Evolutionary conservation across 2,797 vertebrate genomes (phyloP).

Genomic region (Neostethus bicornis): DNA sequence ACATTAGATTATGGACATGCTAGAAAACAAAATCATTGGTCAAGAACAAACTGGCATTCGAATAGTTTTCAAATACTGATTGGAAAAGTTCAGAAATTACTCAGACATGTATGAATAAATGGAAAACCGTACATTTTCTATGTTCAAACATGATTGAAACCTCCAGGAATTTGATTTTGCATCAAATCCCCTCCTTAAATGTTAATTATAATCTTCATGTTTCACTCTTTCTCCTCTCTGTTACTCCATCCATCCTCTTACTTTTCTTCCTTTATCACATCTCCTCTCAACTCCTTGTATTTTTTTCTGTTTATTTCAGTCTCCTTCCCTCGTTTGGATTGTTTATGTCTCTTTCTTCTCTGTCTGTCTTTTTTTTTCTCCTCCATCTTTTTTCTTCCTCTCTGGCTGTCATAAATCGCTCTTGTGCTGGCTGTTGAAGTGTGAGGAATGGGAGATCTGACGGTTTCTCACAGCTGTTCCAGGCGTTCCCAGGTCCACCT

Average conservation of each 20-base stretch:
- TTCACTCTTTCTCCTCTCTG: constrained; percentile 10
- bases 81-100: too few relatives aligned
- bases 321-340: constrained; percentile 32
- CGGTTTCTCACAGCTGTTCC: constrained; percentile 74
- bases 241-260: constrained; percentile 39
- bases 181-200: too few relatives aligned
- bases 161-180: too few relatives aligned
- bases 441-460: constrained; percentile 77
- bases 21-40: too few relatives aligned
- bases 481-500: constrained; percentile 60
- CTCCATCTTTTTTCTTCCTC: constrained; percentile 33
- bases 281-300: constrained; percentile 35
- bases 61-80: too few relatives aligned
- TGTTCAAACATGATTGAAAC: too few relatives aligned
- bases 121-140: too few relatives aligned
- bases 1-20: too few relatives aligned
- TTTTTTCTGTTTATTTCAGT: constrained; percentile 52
- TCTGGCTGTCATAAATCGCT: constrained; percentile 65
- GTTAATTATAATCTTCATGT: constrained; percentile 5
- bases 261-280: constrained; percentile 41
- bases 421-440: constrained; percentile 76
- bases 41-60: too few relatives aligned
- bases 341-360: constrained; percentile 56
- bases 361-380: constrained; percentile 7
- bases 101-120: too few relatives aligned